Conservation (phyloP, 2,797 vertebrate genomes). For the Chloroceryle inda region DNA sequence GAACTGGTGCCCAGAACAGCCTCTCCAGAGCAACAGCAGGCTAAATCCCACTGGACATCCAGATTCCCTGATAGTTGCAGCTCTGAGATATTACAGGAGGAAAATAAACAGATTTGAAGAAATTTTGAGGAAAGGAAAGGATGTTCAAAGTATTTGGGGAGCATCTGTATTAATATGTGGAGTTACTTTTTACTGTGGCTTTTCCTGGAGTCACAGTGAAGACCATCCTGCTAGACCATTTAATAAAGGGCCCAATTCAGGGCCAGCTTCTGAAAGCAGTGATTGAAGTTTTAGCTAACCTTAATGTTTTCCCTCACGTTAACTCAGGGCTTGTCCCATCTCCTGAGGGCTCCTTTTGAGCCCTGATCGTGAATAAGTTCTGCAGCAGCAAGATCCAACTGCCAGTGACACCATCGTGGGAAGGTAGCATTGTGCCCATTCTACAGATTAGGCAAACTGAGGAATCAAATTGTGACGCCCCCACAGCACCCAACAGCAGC, state of each 20-base stretch:
- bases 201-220: not conserved
- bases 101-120: not conserved
- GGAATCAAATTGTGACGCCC: fast-evolving
- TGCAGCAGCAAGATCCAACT: not conserved
- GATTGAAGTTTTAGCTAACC: not conserved
- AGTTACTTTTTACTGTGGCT: not conserved
- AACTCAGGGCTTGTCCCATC: not conserved
- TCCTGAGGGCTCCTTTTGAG: not conserved
- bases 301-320: fast-evolving
- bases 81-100: not conserved
- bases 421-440: not conserved
- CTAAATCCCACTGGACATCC: fast-evolving
- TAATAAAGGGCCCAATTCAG: not conserved
- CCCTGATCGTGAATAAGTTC: not conserved
- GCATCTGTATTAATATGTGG: not conserved
- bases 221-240: not conserved
- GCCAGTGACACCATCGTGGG: fast-evolving
- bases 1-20: not conserved
- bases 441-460: not conserved
- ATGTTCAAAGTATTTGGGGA: not conserved
- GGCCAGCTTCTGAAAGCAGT: not conserved
- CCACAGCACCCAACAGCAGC: no score
- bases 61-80: not conserved
- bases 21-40: not conserved
- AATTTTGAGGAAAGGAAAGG: not conserved